These are phyloP conservation scores for Boulengeromyrus knoepffleri DNA, from an alignment of 2,113 vertebrate genomes.

Conservation along the genomic window DNA sequence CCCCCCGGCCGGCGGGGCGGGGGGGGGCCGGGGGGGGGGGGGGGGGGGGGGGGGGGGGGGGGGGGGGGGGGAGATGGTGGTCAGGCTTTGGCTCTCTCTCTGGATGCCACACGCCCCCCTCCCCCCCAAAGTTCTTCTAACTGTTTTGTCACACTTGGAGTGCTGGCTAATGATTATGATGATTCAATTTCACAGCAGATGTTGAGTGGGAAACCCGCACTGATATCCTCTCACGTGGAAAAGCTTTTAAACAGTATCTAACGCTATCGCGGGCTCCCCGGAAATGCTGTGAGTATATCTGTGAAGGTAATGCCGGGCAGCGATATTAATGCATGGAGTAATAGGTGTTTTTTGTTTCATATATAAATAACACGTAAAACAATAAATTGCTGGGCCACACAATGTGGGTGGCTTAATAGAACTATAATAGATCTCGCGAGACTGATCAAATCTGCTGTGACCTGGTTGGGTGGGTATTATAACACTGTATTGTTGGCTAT, in stretches of 20 bases:
- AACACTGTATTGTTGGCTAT: not conserved
- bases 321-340: not conserved
- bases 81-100: not conserved
- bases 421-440: not conserved
- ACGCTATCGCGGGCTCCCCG: not conserved
- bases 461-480: not conserved
- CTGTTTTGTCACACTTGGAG: slow-evolving; percentile 38
- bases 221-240: slow-evolving; percentile 9
- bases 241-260: slow-evolving; percentile 13
- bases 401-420: not conserved
- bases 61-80: not conserved
- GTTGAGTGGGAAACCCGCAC: slow-evolving; percentile 20
- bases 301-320: not conserved
- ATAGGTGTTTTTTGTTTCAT: not conserved
- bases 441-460: not conserved
- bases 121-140: slow-evolving; percentile 37
- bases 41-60: not conserved
- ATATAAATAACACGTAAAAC: not conserved
- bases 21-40: not conserved
- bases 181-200: slow-evolving; percentile 36
- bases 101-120: slow-evolving; percentile 3
- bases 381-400: not conserved
- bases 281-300: not conserved
- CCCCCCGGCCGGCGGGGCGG: too few species aligned
- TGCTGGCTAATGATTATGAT: slow-evolving; percentile 41